Conservation (phyloP, 2,113 vertebrate genomes). For the Alaudala cheleensis region DNA sequence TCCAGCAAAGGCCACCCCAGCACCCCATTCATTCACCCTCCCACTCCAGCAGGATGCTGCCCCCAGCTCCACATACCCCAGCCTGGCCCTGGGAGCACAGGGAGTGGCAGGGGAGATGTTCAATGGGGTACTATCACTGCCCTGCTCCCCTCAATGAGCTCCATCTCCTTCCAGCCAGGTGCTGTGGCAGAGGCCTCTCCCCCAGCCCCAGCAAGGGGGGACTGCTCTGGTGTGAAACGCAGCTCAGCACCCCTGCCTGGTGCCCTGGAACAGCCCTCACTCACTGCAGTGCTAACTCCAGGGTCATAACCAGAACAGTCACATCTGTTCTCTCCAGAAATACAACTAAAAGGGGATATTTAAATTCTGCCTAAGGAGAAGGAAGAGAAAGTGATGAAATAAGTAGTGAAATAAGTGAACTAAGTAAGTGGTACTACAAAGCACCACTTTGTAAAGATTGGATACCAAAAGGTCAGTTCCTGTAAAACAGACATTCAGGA, state of each 20-base stretch:
- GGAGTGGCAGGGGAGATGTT: not conserved
- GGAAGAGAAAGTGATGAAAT: not conserved
- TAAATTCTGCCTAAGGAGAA: not conserved
- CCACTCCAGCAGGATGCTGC: not conserved
- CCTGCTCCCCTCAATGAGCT: not conserved
- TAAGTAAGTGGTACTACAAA: not conserved
- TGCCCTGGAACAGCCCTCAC: not conserved
- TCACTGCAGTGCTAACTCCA: not conserved
- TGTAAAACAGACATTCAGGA: not conserved
- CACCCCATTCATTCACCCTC: not conserved
- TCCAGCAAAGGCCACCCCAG: not conserved
- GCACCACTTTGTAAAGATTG: not conserved
- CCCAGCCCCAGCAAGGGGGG: not conserved
- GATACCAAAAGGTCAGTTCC: not conserved
- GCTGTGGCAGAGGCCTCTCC: not conserved
- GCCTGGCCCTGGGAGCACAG: not conserved
- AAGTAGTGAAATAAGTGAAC: not conserved
- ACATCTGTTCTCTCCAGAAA: not conserved
- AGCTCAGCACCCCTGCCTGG: not conserved
- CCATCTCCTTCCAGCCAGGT: not conserved
- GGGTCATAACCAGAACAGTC: not conserved
- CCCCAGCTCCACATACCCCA: not conserved
- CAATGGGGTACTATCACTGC: not conserved
- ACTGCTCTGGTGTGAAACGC: rapidly evolving
- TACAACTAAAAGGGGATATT: not conserved